Evolutionary conservation across 92 coral and sea anemone genomes (phyloP).

Genomic region (Heteractis magnifica): DNA sequence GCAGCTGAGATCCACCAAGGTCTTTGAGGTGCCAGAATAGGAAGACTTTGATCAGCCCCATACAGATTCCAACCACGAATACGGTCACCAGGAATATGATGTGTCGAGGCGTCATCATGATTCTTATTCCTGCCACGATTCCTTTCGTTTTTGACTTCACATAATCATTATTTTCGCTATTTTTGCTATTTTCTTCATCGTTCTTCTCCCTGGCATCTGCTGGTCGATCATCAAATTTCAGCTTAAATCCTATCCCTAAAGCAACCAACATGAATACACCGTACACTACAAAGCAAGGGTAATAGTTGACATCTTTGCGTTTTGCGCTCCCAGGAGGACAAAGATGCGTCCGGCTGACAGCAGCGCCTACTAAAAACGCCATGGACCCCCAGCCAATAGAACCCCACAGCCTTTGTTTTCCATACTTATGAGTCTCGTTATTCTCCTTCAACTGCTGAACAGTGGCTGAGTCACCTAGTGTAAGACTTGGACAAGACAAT

Average conservation of each 20-base stretch:
- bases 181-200: slow-evolving; percentile 17
- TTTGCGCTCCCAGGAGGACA: slow-evolving; percentile 89
- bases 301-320: slow-evolving; percentile 87
- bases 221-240: slow-evolving; percentile 58
- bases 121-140: slow-evolving; percentile 56
- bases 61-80: slow-evolving; percentile 87
- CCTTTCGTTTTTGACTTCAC: slow-evolving; percentile 35
- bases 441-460: slow-evolving; percentile 80
- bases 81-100: slow-evolving; percentile 87
- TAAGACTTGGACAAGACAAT: slow-evolving; percentile 91
- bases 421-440: slow-evolving; percentile 88
- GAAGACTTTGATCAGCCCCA: slow-evolving; percentile 94
- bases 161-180: neutral
- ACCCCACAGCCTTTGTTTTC: slow-evolving; percentile 94
- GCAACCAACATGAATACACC: slow-evolving; percentile 73
- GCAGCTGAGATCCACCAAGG: slow-evolving; percentile 80
- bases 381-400: slow-evolving; percentile 91
- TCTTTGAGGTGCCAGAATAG: slow-evolving; percentile 92
- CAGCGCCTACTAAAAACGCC: slow-evolving; percentile 92
- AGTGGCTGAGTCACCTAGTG: slow-evolving; percentile 93
- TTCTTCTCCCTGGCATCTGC: slow-evolving; percentile 17
- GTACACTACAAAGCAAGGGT: slow-evolving; percentile 83
- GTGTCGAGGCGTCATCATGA: slow-evolving; percentile 63
- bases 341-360: slow-evolving; percentile 85
- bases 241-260: slow-evolving; percentile 68